A percentile compares a stretch with the other conserved stretches of the same genome.
phyloP scores from a whole-genome alignment of 2,888 invertebrate genomes.

The Diloba caeruleocephala region DNA sequence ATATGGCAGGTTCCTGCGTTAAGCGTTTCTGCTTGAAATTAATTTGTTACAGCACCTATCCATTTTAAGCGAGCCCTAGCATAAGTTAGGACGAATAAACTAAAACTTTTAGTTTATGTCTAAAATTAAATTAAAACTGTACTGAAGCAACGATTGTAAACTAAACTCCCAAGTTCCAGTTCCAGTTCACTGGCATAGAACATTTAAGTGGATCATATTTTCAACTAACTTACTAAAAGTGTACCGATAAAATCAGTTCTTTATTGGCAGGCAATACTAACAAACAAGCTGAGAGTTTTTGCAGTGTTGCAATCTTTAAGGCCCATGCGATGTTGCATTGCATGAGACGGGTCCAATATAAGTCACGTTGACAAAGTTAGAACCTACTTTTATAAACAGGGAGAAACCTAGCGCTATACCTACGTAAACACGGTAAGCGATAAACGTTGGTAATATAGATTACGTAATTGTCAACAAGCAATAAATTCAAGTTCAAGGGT shows the following conservation, averaged over 20 bases:
- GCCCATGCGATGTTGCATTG: slow-evolving; percentile 20
- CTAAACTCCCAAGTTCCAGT: too few species aligned
- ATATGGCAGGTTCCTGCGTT: too few species aligned
- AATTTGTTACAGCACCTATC: too few species aligned
- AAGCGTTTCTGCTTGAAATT: too few species aligned
- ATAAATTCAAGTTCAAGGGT: slow-evolving; percentile 24
- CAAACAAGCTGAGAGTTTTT: slow-evolving; percentile 27
- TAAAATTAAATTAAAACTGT: too few species aligned
- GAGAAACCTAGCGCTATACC: slow-evolving; percentile 1
- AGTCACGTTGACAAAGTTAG: slow-evolving; percentile 17
- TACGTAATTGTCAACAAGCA: slow-evolving; percentile 7
- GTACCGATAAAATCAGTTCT: slow-evolving; percentile 14
- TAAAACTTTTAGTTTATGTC: too few species aligned
- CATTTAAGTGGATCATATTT: slow-evolving; percentile 2
- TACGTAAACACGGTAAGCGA: not conserved
- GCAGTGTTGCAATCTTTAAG: slow-evolving; percentile 34
- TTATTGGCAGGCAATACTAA: slow-evolving; percentile 30
- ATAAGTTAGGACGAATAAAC: too few species aligned
- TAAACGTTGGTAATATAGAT: slow-evolving; percentile 16
- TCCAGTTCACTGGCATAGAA: not conserved
- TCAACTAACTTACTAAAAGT: slow-evolving; percentile 23
- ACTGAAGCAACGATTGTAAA: too few species aligned
- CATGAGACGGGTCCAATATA: slow-evolving; percentile 20
- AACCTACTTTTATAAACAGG: slow-evolving; percentile 8
- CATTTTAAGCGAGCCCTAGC: too few species aligned